phyloP scores from a whole-genome alignment of 2,113 vertebrate genomes.

The Equus quagga region DNA sequence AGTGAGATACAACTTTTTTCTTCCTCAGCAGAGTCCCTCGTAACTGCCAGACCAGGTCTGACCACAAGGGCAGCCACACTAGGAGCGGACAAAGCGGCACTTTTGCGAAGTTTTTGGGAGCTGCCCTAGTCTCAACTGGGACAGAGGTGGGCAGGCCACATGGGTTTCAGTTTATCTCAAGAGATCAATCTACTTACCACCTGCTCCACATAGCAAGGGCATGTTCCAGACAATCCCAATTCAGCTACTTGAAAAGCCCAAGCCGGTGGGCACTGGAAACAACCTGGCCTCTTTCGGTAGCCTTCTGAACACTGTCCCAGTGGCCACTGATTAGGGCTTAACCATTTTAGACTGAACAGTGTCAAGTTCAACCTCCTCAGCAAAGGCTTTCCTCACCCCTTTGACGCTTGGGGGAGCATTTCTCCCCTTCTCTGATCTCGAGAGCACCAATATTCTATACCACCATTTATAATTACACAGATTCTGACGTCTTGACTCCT shows the following conservation, averaged over 20 bases:
- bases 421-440: not conserved
- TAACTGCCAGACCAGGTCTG: not conserved
- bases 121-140: not conserved
- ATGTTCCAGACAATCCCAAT: not conserved
- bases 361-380: not conserved
- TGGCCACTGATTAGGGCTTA: not conserved
- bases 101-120: not conserved
- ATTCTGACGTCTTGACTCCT: not conserved
- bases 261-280: not conserved
- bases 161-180: not conserved
- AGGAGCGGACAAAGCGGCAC: not conserved
- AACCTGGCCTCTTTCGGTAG: not conserved
- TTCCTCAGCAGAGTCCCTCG: not conserved
- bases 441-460: too few species aligned
- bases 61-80: not conserved
- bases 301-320: not conserved
- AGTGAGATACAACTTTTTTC: not conserved
- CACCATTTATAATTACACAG: not conserved
- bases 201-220: not conserved
- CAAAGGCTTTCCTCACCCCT: not conserved
- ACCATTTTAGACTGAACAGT: not conserved
- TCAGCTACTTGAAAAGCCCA: not conserved
- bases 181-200: not conserved
- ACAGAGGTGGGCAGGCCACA: not conserved
- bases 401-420: accelerated